Evolutionary conservation across 2,888 invertebrate species (phyloP).

Genomic region (Campoplex capitator): DNA sequence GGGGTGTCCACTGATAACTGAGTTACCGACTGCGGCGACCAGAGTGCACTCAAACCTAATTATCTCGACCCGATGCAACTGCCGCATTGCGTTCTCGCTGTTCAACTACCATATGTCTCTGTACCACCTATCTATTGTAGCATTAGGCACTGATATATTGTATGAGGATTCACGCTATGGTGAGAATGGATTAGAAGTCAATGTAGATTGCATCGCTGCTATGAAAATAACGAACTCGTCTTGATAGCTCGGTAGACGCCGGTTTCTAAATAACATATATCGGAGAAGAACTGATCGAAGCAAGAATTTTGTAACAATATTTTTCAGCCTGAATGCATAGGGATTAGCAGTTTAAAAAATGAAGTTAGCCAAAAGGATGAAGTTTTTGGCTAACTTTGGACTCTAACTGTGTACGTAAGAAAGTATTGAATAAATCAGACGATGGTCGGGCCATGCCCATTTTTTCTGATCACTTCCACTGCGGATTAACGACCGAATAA

Average conservation of each 20-base stretch:
- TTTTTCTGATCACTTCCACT: background rate
- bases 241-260: background rate
- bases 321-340: background rate
- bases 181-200: slow-evolving; percentile 36
- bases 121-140: slow-evolving; percentile 37
- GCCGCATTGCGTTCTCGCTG: slow-evolving; percentile 81
- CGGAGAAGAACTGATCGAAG: background rate
- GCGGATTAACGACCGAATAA: background rate
- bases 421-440: background rate
- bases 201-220: slow-evolving; percentile 29
- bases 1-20: slow-evolving; percentile 85
- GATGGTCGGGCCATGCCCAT: background rate
- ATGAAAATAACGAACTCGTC: slow-evolving; percentile 2
- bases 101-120: slow-evolving; percentile 58
- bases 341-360: background rate
- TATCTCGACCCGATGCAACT: slow-evolving; percentile 84
- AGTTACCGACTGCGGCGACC: slow-evolving; percentile 84
- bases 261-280: background rate
- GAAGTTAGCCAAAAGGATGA: background rate
- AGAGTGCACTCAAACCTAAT: slow-evolving; percentile 85
- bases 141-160: slow-evolving; percentile 52
- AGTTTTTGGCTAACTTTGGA: background rate
- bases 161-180: slow-evolving; percentile 44
- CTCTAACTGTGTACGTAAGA: background rate
- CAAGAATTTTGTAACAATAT: background rate